phyloP scores from a whole-genome alignment of 2,113 vertebrate species.

The Coracopsis vasa region DNA sequence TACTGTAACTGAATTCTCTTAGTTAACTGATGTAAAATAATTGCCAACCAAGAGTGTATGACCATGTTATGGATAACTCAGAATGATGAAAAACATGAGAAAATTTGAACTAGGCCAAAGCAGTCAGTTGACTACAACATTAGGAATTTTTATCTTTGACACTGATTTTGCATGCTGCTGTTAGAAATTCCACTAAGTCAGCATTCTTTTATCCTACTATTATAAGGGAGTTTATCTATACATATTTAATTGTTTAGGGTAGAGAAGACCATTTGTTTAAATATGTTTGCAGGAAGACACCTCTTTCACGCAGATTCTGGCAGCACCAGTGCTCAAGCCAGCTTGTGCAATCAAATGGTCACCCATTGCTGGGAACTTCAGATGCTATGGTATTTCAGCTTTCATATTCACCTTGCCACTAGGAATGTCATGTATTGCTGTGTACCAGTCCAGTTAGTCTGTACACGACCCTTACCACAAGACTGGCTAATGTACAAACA shows the following conservation, averaged over 20 bases:
- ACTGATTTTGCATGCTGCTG: neutral
- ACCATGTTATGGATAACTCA: neutral
- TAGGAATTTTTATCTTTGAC: neutral
- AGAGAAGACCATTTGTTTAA: neutral
- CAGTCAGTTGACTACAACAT: neutral
- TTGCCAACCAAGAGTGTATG: neutral
- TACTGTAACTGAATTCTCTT: neutral
- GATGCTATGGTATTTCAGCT: neutral
- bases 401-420: neutral
- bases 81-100: neutral
- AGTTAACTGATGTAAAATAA: neutral
- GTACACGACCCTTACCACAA: neutral
- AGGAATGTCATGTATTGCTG: neutral
- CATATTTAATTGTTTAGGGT: neutral
- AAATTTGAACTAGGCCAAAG: neutral
- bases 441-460: neutral
- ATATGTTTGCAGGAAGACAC: neutral
- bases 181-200: neutral
- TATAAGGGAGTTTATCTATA: neutral
- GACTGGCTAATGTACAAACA: neutral
- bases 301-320: neutral
- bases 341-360: neutral
- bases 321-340: neutral
- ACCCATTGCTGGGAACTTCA: neutral
- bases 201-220: neutral